Evolutionary conservation across 35 echinoderm and acorn worm genomes (phyloP).

Genomic region (Eucidaris tribuloides): DNA sequence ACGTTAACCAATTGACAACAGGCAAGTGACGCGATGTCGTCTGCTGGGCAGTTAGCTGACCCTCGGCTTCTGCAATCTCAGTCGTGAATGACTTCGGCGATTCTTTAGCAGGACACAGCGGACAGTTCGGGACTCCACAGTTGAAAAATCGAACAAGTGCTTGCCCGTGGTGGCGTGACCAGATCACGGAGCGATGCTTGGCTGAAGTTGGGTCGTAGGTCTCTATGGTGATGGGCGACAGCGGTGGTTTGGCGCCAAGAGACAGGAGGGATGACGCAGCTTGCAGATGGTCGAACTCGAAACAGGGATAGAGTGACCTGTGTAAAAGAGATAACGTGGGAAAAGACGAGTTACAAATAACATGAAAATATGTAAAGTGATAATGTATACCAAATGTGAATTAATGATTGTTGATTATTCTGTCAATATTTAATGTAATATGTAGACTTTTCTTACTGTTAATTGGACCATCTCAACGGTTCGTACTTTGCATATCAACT

Average conservation of each 20-base stretch:
- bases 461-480: no score
- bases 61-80: not conserved
- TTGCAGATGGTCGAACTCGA: not conserved
- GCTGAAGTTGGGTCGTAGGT: constrained; percentile 16
- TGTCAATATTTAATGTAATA: no score
- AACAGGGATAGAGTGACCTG: no score
- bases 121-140: not conserved
- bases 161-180: not conserved
- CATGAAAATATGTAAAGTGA: no score
- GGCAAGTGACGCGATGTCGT: not conserved
- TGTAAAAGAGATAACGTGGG: no score
- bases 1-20: not conserved
- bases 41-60: not conserved
- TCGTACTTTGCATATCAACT: no score
- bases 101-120: not conserved
- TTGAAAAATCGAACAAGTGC: not conserved
- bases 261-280: not conserved
- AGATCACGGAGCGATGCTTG: constrained; percentile 13
- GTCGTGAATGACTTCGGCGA: not conserved
- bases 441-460: no score
- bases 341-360: no score
- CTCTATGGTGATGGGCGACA: not conserved
- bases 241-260: not conserved
- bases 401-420: no score
- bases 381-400: no score